Evolutionary conservation across 2,888 invertebrate species (phyloP), one percentile per base, ranked within the genome.

Genomic region (Lasioglossum leucozonium): DNA sequence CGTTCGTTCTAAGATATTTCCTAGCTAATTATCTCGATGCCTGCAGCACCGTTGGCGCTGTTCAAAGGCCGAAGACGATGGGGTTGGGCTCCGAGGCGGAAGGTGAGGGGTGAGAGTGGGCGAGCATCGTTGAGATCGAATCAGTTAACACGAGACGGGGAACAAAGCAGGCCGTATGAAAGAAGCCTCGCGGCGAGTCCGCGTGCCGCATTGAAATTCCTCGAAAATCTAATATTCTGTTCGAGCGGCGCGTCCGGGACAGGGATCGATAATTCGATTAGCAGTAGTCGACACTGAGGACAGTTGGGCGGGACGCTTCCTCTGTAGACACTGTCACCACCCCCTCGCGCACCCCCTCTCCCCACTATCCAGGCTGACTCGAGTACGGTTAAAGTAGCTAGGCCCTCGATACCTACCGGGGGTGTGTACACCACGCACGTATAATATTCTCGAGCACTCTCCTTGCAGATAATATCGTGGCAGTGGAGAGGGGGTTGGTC

Each of bases 391-490:
- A 91, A 91, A 91, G 90, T 88, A 91, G 87, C 89, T 34, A 62
- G 78, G 85, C 82, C 90, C 83, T 80, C 79, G 82, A 72, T 79
- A 30, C 6, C 30, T 8, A 72, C 73, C 77, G 82, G 69, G 86
- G 88, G 79, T 84, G 82, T 86, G 89, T 89, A 87, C 87, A 87
- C 91, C 90, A 90, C 91, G 90, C 90, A 89, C 91, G 90, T 91
- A 90, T 92, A 92, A 94, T 93, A 93, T 92, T 91, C 92, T 92
- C 92, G 91, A 94, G 93, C 92, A 93, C 92, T 93, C 91, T 93
- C 91, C 91, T 92, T 92, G 88, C 91, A 91, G 91, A 94, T 93
- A 94, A 93, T 94, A 93, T 93, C 92, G 92, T 2, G 5, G 11
- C 55, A 55, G 55, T 11, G 11, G 55, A 55, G 55, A 11, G 55